Base-by-base conservation (phyloP, 64 coral and sea anemone genomes). In the Dendrophyllia cribrosa region DNA sequence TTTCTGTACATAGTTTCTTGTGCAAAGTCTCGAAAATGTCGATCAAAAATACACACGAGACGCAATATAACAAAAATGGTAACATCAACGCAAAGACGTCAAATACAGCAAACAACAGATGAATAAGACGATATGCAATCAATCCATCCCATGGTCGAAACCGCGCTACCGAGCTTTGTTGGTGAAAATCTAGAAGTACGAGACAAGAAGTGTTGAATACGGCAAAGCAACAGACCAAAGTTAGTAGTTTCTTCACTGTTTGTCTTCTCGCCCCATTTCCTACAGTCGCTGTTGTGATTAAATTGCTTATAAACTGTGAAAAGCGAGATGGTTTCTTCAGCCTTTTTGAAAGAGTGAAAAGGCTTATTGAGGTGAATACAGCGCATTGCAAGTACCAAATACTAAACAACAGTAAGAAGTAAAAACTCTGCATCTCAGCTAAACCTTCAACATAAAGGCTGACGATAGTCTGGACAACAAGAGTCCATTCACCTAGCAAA, bases 101-200 rank as follows among this genome's bases (percentile, higher is more conserved):
- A 46, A 44, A 43, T 2, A 13, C 78, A 46, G 3, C 58, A 63
- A 47, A 63, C 4, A 7, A 7, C 45, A 63, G 3, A 4, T 63
- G 59, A 20, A 64, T 58, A 5, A 64, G 8, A 9, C 78, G 59
- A 58, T 63, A 62, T 45, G 15, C 6, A 63, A 82, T 2, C 15
- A 63, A 45, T 19, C 78, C 58, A 3, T 63, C 63, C 78, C 78
- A 82, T 6, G 78, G 78, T 20, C 58, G 34, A 63, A 63, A 82
- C 13, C 24, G 58, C 14, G 78, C 25, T 17, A 58, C 12, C 56
- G 78, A 81, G 4, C 6, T 22, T 14, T 46, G 13, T 81, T 3
- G 25, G 78, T 61, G 62, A 19, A 81, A n/a, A 24, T 60, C 58
- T 8, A 81, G 58, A 81, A 26, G 19, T 45, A 25, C 15, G 26